These are phyloP conservation scores for Notamacropus eugenii DNA, from an alignment of 2,797 vertebrate species.

Conservation along the genomic window DNA sequence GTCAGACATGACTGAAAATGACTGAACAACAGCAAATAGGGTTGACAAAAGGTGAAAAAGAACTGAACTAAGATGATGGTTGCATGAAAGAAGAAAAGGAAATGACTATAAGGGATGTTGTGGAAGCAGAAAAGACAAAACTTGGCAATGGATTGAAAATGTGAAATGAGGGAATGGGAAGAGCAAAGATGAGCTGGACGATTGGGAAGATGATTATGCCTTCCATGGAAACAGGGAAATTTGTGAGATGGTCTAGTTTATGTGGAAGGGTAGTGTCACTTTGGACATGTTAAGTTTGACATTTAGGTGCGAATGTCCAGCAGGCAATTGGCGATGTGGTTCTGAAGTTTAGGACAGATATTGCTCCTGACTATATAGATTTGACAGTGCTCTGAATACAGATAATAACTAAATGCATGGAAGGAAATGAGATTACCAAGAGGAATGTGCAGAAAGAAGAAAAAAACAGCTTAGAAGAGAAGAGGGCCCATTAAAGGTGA, in stretches of 20 bases:
- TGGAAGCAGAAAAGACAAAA: background rate
- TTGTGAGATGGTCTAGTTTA: background rate
- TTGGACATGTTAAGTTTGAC: background rate
- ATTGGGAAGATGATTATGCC: background rate
- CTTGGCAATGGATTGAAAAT: background rate
- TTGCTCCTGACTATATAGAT: background rate
- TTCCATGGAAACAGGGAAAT: background rate
- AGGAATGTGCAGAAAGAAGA: background rate
- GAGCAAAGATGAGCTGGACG: background rate
- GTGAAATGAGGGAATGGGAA: background rate
- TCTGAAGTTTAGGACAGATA: background rate
- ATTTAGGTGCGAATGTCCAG: background rate
- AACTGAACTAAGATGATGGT: background rate
- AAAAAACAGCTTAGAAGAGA: background rate
- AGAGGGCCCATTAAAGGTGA: background rate
- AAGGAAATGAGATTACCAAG: background rate
- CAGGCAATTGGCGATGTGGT: background rate
- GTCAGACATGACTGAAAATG: background rate
- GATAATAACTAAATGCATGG: background rate
- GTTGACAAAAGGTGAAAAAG: background rate
- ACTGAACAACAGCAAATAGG: background rate
- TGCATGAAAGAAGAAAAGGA: background rate
- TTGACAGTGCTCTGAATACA: background rate
- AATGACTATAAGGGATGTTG: background rate
- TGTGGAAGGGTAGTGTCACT: background rate